phyloP scores from a whole-genome alignment of 1,140 invertebrate species.

The Wiebesia pumilae region DNA sequence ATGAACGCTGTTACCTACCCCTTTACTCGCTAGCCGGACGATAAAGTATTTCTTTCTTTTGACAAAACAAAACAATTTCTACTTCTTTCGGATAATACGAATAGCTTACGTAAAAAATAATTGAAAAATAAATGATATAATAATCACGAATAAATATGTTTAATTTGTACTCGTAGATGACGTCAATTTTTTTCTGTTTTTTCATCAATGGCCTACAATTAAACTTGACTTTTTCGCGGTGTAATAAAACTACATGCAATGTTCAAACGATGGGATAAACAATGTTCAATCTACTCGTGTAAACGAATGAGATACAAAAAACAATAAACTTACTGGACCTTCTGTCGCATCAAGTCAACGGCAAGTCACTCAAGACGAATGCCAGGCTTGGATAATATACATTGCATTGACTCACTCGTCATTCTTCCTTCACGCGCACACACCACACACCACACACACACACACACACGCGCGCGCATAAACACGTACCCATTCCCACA shows the following conservation, averaged over 20 bases:
- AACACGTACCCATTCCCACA: neutral
- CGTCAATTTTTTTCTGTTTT: slow-evolving; percentile 10
- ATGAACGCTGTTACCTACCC: slow-evolving; percentile 34
- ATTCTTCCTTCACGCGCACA: slow-evolving; percentile 40
- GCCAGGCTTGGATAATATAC: slow-evolving; percentile 52
- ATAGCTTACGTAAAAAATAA: neutral
- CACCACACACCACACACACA: neutral
- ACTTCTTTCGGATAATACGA: slow-evolving; percentile 25
- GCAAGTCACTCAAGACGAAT: slow-evolving; percentile 46
- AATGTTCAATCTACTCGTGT: slow-evolving; percentile 28
- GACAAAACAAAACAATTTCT: neutral
- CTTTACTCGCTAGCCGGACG: neutral
- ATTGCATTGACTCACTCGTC: slow-evolving; percentile 49
- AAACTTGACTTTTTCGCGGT: slow-evolving; percentile 19
- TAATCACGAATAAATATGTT: slow-evolving; percentile 9
- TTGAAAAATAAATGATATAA: slow-evolving; percentile 5
- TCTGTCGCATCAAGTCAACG: slow-evolving; percentile 40
- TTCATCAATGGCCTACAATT: neutral
- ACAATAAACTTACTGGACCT: slow-evolving; percentile 30
- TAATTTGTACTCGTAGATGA: neutral
- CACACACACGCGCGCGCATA: slow-evolving; percentile 20
- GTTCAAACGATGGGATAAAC: slow-evolving; percentile 53
- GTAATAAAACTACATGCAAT: slow-evolving; percentile 28
- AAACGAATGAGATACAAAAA: neutral
- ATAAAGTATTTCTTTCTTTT: slow-evolving; percentile 6